A percentile compares a stretch with the other conserved stretches of the same genome.
phyloP scores from a whole-genome alignment of 2,113 vertebrate genomes.

The Aspidoscelis tigris region DNA sequence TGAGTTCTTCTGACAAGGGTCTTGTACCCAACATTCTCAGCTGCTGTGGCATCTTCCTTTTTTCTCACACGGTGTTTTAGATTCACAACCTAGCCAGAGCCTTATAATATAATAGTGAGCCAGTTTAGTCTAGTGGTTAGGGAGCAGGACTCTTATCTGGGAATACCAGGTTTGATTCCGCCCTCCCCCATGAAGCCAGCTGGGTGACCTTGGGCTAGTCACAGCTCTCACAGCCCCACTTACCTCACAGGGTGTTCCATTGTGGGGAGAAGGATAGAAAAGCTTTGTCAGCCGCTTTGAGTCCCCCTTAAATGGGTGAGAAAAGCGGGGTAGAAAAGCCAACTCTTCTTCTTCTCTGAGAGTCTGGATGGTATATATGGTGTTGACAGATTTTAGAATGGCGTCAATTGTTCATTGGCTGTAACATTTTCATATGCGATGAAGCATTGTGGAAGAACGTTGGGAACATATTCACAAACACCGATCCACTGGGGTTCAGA shows the following conservation, averaged over 20 bases:
- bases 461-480: neutral
- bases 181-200: too few species aligned
- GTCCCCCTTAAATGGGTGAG: too few species aligned
- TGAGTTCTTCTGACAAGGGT: neutral
- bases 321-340: too few species aligned
- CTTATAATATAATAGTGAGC: neutral
- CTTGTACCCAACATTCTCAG: neutral
- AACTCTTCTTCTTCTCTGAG: neutral
- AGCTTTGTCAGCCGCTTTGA: too few species aligned
- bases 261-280: too few species aligned
- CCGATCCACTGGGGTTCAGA: neutral
- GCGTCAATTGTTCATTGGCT: neutral
- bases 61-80: neutral
- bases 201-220: too few species aligned
- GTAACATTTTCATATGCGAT: neutral
- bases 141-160: too few species aligned
- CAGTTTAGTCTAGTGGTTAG: too few species aligned
- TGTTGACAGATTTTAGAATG: neutral
- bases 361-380: neutral
- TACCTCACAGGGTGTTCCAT: too few species aligned
- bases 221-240: too few species aligned
- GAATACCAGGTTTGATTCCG: too few species aligned
- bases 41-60: neutral
- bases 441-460: neutral
- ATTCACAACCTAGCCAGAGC: neutral